Evolutionary conservation across 2,888 invertebrate genomes (phyloP).

Genomic region (Cryptocheilus praepositus): DNA sequence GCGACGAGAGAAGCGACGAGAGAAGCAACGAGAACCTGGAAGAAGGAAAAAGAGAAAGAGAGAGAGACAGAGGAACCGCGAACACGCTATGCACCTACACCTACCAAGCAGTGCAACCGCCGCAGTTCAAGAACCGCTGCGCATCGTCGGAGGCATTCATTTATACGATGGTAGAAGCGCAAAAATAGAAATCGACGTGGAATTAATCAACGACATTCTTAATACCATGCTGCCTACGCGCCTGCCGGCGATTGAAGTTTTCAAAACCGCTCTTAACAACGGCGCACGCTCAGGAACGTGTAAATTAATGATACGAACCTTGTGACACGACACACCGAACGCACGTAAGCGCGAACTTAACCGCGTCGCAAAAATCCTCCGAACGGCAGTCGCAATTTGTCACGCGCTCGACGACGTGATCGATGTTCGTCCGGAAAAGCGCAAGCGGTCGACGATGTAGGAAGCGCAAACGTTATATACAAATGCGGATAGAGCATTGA

Average conservation of each 20-base stretch:
- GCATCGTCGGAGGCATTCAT: conserved; percentile 26
- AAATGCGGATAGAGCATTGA: no score
- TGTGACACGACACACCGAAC: no score
- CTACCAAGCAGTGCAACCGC: background rate
- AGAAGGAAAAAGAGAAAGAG: background rate
- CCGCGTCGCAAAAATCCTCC: no score
- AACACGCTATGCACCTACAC: background rate
- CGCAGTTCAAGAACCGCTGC: conserved; percentile 26
- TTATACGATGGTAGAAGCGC: conserved; percentile 22
- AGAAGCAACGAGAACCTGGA: background rate
- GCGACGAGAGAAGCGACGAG: background rate
- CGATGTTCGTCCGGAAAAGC: background rate
- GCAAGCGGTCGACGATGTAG: no score
- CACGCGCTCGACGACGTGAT: no score
- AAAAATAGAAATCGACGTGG: conserved; percentile 33
- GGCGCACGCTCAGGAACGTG: no score
- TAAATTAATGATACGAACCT: no score
- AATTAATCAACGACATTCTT: conserved; percentile 41
- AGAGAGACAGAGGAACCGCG: background rate
- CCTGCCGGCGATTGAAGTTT: conserved; percentile 28
- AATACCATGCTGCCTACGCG: conserved; percentile 29
- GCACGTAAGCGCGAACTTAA: no score
- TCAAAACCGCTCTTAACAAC: conserved; percentile 12
- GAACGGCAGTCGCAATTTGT: no score
- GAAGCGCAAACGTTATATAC: no score